Percentiles rank a stretch among this genome's conserved stretches.
Evolutionary conservation across 2,888 invertebrate genomes (phyloP).

Genomic region (Ophion ellenae): DNA sequence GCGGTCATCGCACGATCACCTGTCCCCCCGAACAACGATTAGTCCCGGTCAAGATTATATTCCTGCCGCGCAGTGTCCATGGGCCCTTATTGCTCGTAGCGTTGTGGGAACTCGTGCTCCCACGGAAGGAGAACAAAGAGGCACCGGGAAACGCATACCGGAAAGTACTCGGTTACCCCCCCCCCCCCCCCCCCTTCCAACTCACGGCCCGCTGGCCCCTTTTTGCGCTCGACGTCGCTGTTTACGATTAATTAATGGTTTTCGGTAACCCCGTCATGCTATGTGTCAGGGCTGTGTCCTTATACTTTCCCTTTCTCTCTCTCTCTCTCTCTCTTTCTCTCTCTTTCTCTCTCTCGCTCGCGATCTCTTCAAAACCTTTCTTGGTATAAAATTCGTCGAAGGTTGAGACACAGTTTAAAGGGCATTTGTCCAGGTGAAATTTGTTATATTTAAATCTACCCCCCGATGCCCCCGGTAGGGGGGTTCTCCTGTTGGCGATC

Average conservation of each 20-base stretch:
- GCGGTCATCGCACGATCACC: conserved; percentile 74
- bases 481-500: neutral
- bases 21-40: conserved; percentile 78
- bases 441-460: neutral
- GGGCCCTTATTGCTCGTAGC: conserved; percentile 50
- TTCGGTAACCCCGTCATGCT: conserved; percentile 67
- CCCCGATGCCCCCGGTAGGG: neutral
- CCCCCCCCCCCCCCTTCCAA: neutral
- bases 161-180: conserved; percentile 25
- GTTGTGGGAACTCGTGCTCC: conserved; percentile 60
- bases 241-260: conserved; percentile 82
- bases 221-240: conserved; percentile 63
- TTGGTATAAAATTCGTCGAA: neutral
- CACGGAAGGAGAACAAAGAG: conserved; percentile 60
- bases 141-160: conserved; percentile 40
- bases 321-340: neutral
- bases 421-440: conserved; percentile 1
- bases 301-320: conserved; percentile 4
- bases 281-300: neutral
- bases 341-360: neutral
- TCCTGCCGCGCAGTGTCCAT: conserved; percentile 36
- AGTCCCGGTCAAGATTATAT: conserved; percentile 79
- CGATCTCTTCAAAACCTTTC: neutral
- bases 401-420: neutral
- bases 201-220: conserved; percentile 29